phyloP scores from a whole-genome alignment of 2,797 vertebrate genomes.

The Pseudochirops cupreus region DNA sequence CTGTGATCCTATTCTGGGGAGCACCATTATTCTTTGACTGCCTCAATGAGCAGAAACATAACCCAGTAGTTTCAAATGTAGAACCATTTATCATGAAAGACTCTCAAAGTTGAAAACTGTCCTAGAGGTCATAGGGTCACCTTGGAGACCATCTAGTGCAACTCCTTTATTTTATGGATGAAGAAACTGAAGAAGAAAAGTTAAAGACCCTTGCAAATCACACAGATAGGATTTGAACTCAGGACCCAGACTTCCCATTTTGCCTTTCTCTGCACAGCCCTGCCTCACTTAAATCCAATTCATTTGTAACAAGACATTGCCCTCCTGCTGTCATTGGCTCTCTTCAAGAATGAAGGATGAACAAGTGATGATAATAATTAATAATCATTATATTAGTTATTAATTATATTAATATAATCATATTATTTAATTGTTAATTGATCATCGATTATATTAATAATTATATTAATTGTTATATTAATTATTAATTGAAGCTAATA shows the following conservation, averaged over 20 bases:
- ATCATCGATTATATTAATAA: no score
- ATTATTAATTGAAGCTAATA: no score
- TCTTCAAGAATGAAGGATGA: no score
- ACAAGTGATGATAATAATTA: no score
- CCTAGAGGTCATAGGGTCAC: not conserved
- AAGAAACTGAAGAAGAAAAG: not conserved
- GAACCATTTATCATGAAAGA: not conserved
- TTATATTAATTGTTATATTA: no score
- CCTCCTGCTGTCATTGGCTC: no score
- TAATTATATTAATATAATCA: no score
- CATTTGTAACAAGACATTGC: not conserved
- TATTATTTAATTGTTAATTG: no score
- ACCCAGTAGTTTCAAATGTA: not conserved
- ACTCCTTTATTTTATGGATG: not conserved
- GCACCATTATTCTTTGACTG: not conserved
- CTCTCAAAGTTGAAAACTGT: not conserved
- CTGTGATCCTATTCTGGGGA: not conserved
- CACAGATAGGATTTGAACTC: not conserved
- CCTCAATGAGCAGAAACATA: not conserved
- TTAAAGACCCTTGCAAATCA: not conserved
- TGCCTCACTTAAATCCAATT: not conserved
- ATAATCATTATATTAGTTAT: no score
- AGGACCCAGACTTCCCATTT: not conserved
- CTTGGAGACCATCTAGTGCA: not conserved
- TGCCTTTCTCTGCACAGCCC: not conserved